Evolutionary conservation across 2,797 vertebrate species (phyloP).

Genomic region (Trichosurus vulpecula): DNA sequence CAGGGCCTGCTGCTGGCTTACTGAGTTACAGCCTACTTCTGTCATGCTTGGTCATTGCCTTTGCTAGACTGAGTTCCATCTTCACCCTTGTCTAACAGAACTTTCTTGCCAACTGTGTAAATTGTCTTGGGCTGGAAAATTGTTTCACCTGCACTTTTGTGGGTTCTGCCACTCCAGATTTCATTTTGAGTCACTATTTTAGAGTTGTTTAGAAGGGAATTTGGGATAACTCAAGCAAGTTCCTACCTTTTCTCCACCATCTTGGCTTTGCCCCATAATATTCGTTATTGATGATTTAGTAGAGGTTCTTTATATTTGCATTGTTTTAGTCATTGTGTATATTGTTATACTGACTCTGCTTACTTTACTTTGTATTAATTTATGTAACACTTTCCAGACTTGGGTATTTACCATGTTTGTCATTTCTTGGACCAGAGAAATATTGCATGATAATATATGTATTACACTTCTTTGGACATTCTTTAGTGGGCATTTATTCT

Average conservation of each 20-base stretch:
- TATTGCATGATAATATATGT: background rate
- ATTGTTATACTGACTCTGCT: background rate
- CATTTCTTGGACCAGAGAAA: background rate
- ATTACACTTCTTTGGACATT: background rate
- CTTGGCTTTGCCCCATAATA: background rate
- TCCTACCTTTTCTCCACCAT: background rate
- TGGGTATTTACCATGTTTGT: background rate
- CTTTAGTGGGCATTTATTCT: background rate
- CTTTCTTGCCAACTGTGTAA: background rate
- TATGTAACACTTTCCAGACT: background rate
- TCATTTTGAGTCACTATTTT: background rate
- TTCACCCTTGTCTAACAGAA: background rate
- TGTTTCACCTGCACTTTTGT: background rate
- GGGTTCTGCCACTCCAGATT: background rate
- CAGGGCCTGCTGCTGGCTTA: background rate
- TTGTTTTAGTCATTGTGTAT: background rate
- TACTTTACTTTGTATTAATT: background rate
- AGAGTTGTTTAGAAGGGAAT: background rate
- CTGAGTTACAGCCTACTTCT: background rate
- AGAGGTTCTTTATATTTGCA: background rate
- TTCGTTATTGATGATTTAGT: background rate
- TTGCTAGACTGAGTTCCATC: background rate
- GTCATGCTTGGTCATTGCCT: background rate
- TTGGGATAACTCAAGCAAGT: background rate
- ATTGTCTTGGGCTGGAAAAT: background rate